Conservation (phyloP, 2,797 vertebrate species). For the Synanceia verrucosa region DNA sequence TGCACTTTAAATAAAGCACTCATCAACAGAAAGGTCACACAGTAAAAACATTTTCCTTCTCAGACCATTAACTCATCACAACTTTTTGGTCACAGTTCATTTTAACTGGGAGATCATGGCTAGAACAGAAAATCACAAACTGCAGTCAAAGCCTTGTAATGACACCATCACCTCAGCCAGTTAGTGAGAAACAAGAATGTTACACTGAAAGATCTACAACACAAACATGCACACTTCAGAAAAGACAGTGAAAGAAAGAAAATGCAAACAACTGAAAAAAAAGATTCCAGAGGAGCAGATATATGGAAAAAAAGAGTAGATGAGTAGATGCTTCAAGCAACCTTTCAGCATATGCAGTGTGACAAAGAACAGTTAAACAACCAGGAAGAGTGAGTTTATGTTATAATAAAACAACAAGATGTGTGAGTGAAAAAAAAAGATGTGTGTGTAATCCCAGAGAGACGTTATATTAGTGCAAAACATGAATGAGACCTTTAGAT, state of each 20-base stretch:
- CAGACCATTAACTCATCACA: conserved; percentile 29
- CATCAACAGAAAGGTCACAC: conserved; percentile 41
- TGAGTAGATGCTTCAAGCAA: conserved; percentile 7
- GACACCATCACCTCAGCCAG: conserved; percentile 13
- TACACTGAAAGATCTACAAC: not conserved
- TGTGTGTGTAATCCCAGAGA: conserved; percentile 7
- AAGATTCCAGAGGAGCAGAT: not conserved
- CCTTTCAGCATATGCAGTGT: not conserved
- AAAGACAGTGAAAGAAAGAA: conserved; percentile 13
- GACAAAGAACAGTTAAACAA: not conserved
- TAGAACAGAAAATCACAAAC: conserved; percentile 26
- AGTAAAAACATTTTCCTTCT: conserved; percentile 30
- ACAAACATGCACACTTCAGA: conserved; percentile 29
- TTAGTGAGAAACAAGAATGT: conserved; percentile 20
- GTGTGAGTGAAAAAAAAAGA: conserved; percentile 4
- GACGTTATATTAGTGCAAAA: conserved; percentile 23
- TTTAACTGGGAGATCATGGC: conserved; percentile 18
- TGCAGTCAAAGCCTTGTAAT: conserved; percentile 1
- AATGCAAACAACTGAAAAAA: not conserved
- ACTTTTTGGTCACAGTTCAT: not conserved
- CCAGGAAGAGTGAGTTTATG: not conserved
- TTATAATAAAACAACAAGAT: not conserved
- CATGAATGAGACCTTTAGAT: conserved; percentile 21
- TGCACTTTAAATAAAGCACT: conserved; percentile 56
- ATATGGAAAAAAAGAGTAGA: not conserved